A percentile compares a stretch with the other conserved stretches of the same genome.
Conservation (phyloP, 2,888 invertebrate genomes). For the Lysandra coridon region DNA sequence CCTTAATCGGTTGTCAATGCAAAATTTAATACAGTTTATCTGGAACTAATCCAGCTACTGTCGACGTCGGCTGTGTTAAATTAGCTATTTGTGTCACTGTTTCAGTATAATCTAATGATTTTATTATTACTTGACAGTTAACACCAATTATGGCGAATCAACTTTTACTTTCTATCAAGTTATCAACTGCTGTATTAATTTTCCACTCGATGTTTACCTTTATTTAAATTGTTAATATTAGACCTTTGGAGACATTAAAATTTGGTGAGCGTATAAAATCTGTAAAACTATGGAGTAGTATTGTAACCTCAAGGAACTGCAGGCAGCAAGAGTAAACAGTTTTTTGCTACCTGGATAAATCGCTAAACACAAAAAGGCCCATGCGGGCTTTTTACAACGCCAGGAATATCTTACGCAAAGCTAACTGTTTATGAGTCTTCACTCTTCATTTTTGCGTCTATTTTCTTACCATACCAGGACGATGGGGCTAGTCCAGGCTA, state of each 20-base stretch:
- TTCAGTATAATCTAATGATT: background rate
- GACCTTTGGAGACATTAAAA: too few species aligned
- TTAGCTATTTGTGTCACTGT: slow-evolving; percentile 15
- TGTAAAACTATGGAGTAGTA: background rate
- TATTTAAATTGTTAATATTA: too few species aligned
- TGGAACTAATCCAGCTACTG: slow-evolving; percentile 11
- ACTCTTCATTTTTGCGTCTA: slow-evolving; percentile 32
- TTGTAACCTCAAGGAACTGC: background rate
- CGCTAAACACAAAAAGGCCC: background rate
- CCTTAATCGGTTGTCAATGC: background rate
- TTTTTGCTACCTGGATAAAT: background rate
- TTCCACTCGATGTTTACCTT: too few species aligned
- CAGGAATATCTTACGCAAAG: slow-evolving; percentile 39
- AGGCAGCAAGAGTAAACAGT: background rate
- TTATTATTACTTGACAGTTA: slow-evolving; percentile 4
- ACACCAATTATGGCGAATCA: slow-evolving; percentile 8
- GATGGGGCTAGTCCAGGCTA: slow-evolving; percentile 38
- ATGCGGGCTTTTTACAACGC: slow-evolving; percentile 21
- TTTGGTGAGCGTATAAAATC: too few species aligned
- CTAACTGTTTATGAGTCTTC: slow-evolving; percentile 41
- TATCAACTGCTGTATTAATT: background rate
- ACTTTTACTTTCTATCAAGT: background rate
- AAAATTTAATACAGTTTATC: slow-evolving; percentile 22
- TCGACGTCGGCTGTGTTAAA: background rate
- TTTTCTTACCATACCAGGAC: slow-evolving; percentile 29